Evolutionary conservation across 2,888 invertebrate species (phyloP).

Genomic region (Aspidiotus rigidus): DNA sequence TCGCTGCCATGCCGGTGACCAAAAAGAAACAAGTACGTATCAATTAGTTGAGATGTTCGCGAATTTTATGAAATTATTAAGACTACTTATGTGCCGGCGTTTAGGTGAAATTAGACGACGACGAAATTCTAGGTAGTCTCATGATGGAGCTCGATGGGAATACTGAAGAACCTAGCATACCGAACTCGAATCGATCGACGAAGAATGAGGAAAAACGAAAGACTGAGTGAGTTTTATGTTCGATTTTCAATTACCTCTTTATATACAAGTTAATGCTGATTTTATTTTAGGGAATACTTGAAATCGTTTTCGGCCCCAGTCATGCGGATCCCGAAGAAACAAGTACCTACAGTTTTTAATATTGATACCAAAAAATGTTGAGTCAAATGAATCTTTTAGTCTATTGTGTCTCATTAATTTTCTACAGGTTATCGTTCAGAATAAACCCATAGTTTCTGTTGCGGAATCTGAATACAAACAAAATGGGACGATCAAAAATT

Average conservation of each 20-base stretch:
- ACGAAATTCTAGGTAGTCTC: conserved; percentile 66
- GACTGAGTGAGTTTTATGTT: not conserved
- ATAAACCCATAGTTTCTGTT: too few species aligned
- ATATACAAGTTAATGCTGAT: not conserved
- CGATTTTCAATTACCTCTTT: not conserved
- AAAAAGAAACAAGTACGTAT: conserved; percentile 52
- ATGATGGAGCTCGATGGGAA: conserved; percentile 52
- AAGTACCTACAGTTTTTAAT: too few species aligned
- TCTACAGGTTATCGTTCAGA: too few species aligned
- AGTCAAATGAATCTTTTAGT: too few species aligned
- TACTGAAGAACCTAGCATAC: not conserved
- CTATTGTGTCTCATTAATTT: too few species aligned
- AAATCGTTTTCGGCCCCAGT: conserved; percentile 31
- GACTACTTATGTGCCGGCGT: not conserved
- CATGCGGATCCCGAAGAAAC: not conserved
- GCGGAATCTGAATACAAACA: too few species aligned
- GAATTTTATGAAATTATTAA: not conserved
- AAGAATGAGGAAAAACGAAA: conserved; percentile 3
- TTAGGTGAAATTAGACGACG: conserved; percentile 52
- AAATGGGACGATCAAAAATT: too few species aligned
- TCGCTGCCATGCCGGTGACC: conserved; percentile 70
- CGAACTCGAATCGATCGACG: too few species aligned
- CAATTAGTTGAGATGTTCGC: not conserved
- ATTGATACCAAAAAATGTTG: too few species aligned
- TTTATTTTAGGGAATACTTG: conserved; percentile 30